Conservation (phyloP, 2,113 vertebrate species). For the Cyanoderma ruficeps region DNA sequence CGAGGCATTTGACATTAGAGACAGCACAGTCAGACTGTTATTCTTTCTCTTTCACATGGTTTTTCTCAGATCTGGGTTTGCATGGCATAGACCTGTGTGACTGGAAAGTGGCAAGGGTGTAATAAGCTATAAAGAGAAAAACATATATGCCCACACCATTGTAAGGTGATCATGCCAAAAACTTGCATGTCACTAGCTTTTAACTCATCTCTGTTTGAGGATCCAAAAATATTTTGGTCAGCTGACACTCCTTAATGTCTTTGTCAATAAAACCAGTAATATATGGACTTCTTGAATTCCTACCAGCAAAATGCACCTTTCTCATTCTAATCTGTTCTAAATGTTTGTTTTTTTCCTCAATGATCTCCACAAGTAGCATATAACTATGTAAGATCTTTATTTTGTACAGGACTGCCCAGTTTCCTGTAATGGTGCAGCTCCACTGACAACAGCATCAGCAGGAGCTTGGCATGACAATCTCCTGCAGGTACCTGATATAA, state of each 20-base stretch:
- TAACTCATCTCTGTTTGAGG: neutral
- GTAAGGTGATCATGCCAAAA: neutral
- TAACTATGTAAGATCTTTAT: neutral
- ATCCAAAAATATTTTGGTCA: neutral
- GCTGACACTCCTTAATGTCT: neutral
- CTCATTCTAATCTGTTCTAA: neutral
- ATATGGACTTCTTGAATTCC: neutral
- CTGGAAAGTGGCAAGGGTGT: neutral
- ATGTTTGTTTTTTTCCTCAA: neutral
- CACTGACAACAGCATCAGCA: neutral
- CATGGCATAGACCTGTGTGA: neutral
- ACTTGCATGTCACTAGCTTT: neutral
- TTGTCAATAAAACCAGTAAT: neutral
- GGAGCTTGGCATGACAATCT: neutral
- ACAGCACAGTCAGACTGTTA: neutral
- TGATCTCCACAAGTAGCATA: neutral
- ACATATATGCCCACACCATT: neutral
- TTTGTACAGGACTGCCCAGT: neutral
- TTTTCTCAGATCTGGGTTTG: neutral
- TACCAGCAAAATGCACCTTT: neutral
- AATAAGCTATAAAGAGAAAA: neutral
- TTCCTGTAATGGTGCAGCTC: neutral
- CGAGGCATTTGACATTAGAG: neutral
- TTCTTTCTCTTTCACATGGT: neutral
- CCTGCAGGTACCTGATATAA: neutral